phyloP scores from a whole-genome alignment of 2,113 vertebrate genomes.

The Dipodomys spectabilis region DNA sequence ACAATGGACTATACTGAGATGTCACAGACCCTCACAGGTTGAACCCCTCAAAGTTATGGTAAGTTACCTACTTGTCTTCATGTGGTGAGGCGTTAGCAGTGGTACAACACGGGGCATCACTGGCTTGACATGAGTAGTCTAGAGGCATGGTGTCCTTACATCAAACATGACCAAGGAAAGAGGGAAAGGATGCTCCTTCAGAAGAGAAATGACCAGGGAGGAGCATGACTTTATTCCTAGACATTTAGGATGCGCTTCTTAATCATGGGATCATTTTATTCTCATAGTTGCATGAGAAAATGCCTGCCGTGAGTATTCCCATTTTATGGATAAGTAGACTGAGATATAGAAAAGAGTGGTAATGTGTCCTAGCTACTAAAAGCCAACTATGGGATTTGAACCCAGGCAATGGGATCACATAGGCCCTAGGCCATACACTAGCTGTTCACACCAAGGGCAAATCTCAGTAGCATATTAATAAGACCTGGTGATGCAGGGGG shows the following conservation, averaged over 20 bases:
- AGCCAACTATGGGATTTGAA: background rate
- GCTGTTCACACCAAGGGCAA: background rate
- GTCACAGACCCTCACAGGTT: background rate
- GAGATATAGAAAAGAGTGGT: background rate
- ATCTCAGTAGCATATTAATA: background rate
- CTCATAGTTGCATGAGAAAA: background rate
- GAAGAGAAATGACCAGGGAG: background rate
- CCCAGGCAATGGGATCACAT: background rate
- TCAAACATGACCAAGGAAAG: background rate
- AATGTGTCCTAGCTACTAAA: background rate
- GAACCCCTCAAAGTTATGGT: background rate
- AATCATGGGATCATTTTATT: background rate
- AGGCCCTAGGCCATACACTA: background rate
- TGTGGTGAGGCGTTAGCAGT: too few relatives aligned
- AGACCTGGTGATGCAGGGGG: background rate
- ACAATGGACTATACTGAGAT: background rate
- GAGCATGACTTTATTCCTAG: rapidly evolving
- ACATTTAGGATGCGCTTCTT: background rate
- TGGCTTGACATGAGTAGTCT: background rate
- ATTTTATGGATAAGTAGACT: background rate
- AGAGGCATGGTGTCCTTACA: background rate
- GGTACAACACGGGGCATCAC: too few relatives aligned
- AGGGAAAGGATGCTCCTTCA: background rate
- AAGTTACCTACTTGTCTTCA: background rate
- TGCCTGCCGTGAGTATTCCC: background rate